Conservation (phyloP, 1,140 invertebrate species). For the Zaprionus africanus region DNA sequence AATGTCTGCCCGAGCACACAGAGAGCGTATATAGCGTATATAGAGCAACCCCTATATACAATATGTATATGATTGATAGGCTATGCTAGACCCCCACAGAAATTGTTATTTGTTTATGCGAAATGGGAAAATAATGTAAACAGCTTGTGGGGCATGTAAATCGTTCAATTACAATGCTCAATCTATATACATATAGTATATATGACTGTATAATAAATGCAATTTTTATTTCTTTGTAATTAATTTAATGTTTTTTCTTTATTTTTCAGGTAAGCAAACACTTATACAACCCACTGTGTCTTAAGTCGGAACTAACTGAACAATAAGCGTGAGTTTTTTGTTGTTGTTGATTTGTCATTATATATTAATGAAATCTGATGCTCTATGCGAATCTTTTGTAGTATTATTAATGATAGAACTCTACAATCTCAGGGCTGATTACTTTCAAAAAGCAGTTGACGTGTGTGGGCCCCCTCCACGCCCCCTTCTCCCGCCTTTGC, state of each 20-base stretch:
- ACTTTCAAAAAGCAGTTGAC: constrained; percentile 47
- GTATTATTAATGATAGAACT: constrained; percentile 49
- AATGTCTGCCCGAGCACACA: constrained; percentile 16
- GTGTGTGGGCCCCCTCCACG: background rate
- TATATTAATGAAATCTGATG: constrained; percentile 14
- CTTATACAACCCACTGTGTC: background rate
- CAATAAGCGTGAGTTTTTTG: constrained; percentile 16
- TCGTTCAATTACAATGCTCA: background rate
- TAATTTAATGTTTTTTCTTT: constrained; percentile 8
- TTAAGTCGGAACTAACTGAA: constrained; percentile 13
- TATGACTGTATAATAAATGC: background rate
- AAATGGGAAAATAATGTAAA: constrained; percentile 5
- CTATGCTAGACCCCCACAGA: constrained; percentile 7
- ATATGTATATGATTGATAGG: constrained; percentile 22
- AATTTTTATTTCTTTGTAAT: constrained; percentile 5
- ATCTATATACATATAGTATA: constrained; percentile 6
- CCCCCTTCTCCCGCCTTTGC: background rate
- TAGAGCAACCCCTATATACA: background rate
- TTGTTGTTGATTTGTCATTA: background rate
- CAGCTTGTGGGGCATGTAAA: background rate
- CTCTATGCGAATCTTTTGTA: constrained; percentile 23
- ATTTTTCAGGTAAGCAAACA: constrained; percentile 30
- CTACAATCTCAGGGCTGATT: constrained; percentile 45
- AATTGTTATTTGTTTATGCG: constrained; percentile 13
- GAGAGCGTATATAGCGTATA: background rate